These are phyloP conservation scores for Stigmatopora nigra DNA, from an alignment of 2,113 vertebrate species.

Conservation along the genomic window DNA sequence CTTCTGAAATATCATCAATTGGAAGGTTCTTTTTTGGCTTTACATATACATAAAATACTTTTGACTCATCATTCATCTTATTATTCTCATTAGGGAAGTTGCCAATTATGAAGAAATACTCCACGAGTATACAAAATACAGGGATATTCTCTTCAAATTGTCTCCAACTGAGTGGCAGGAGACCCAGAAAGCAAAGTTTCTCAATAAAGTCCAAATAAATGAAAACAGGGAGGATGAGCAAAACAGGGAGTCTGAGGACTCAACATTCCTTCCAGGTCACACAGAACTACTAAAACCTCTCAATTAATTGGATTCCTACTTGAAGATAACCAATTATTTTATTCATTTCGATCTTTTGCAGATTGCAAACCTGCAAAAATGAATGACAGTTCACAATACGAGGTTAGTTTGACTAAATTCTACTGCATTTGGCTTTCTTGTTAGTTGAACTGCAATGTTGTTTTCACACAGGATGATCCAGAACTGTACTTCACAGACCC, in stretches of 20 bases:
- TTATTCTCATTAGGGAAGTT: slow-evolving; percentile 71
- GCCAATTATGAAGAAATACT: slow-evolving; percentile 72
- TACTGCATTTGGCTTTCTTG: background rate
- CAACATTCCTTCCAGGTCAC: slow-evolving; percentile 3
- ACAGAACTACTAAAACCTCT: background rate
- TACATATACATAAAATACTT: too few species aligned
- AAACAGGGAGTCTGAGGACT: slow-evolving; percentile 3
- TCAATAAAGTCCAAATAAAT: background rate
- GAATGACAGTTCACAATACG: slow-evolving; percentile 46
- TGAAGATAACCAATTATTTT: background rate
- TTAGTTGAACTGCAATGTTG: background rate
- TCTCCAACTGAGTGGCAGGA: slow-evolving; percentile 83
- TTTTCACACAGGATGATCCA: slow-evolving; percentile 64
- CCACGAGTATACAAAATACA: slow-evolving; percentile 75
- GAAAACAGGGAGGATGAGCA: slow-evolving; percentile 4
- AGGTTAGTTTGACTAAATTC: slow-evolving; percentile 46
- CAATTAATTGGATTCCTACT: background rate
- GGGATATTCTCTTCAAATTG: slow-evolving; percentile 78
- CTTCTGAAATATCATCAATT: slow-evolving; percentile 70
- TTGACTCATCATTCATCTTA: background rate
- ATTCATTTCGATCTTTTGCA: background rate
- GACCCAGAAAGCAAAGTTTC: slow-evolving; percentile 46
- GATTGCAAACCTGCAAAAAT: slow-evolving; percentile 8
- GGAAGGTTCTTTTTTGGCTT: slow-evolving; percentile 68
- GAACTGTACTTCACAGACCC: slow-evolving; percentile 86